These are phyloP conservation scores for Drosophila kanekoi DNA, from an alignment of 2,888 invertebrate species.

Conservation along the genomic window DNA sequence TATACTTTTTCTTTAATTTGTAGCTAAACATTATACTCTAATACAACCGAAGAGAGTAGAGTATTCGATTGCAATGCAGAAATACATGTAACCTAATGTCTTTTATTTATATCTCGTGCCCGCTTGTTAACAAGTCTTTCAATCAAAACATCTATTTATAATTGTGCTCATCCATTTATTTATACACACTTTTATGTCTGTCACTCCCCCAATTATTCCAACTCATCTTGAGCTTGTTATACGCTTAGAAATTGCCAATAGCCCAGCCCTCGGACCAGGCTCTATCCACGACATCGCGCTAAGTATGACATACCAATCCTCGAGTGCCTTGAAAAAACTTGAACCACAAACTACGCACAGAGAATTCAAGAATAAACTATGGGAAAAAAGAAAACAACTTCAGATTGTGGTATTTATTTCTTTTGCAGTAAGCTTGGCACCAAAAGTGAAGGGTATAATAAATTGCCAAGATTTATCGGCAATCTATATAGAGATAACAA, in stretches of 20 bases:
- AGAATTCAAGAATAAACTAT: constrained; percentile 40
- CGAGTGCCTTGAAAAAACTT: constrained; percentile 15
- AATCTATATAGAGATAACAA: constrained; percentile 28
- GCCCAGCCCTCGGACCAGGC: constrained; percentile 14
- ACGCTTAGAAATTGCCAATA: background rate
- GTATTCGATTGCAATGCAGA: no score
- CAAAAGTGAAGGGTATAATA: constrained; percentile 43
- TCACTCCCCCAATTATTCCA: constrained; percentile 2
- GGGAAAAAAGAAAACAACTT: constrained; percentile 19
- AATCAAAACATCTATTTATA: background rate
- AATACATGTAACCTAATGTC: no score
- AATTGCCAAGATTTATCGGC: constrained; percentile 29
- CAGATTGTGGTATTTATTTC: constrained; percentile 5
- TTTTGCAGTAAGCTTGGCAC: constrained; percentile 22
- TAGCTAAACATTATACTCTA: no score
- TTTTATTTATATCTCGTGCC: no score
- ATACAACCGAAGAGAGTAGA: no score
- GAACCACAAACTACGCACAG: constrained; percentile 44
- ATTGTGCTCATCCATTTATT: background rate
- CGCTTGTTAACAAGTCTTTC: no score
- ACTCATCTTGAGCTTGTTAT: constrained; percentile 1
- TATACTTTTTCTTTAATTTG: no score
- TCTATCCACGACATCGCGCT: constrained; percentile 13
- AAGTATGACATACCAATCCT: constrained; percentile 31
- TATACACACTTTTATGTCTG: background rate